Evolutionary conservation across 2,888 invertebrate genomes (phyloP).

Genomic region (Hydriomena furcata): DNA sequence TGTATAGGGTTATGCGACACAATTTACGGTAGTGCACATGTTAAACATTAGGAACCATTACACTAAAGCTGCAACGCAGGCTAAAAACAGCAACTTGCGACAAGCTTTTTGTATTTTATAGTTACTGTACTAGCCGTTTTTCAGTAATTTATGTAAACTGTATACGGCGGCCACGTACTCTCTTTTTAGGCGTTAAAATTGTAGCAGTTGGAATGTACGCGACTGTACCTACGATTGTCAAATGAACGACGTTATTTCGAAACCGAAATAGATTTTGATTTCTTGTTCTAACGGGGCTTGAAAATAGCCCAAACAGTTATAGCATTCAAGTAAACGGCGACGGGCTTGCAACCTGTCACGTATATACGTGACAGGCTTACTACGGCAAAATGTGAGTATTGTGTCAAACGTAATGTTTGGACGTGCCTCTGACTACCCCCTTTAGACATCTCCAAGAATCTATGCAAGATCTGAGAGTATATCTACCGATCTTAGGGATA

Average conservation of each 20-base stretch:
- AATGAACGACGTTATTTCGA: constrained; percentile 15
- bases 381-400: too few relatives aligned
- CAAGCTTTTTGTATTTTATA: constrained; percentile 27
- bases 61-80: constrained; percentile 11
- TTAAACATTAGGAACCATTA: constrained; percentile 13
- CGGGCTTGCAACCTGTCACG: too few relatives aligned
- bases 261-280: constrained; percentile 17
- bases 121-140: constrained; percentile 24
- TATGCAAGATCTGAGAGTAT: too few relatives aligned
- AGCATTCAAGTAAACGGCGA: too few relatives aligned
- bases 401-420: too few relatives aligned
- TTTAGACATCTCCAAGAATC: too few relatives aligned
- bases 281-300: not conserved
- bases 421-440: too few relatives aligned
- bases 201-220: not conserved
- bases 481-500: too few relatives aligned
- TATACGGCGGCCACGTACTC: constrained; percentile 18
- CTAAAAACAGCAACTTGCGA: constrained; percentile 19
- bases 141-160: constrained; percentile 28
- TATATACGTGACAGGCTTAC: too few relatives aligned
- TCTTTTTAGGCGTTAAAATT: constrained; percentile 16
- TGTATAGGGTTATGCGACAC: too few relatives aligned
- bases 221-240: constrained; percentile 17
- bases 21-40: constrained; percentile 4
- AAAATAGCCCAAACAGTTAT: too few relatives aligned